phyloP scores from a whole-genome alignment of 2,113 vertebrate species.

The Heptranchias perlo region DNA sequence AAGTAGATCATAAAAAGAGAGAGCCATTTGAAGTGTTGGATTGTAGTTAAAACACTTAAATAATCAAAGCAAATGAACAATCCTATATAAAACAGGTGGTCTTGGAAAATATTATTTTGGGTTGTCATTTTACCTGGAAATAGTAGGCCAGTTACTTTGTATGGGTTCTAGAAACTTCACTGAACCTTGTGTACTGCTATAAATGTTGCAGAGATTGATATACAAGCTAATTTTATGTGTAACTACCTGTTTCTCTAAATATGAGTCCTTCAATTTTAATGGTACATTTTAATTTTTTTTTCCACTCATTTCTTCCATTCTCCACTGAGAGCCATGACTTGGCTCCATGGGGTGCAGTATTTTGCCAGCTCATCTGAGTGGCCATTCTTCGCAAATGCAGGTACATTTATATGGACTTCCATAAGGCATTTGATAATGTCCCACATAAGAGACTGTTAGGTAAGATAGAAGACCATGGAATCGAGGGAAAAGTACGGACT shows the following conservation, averaged over 20 bases:
- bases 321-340: neutral
- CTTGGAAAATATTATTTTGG: neutral
- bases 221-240: neutral
- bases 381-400: neutral
- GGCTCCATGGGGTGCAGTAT: neutral
- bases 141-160: neutral
- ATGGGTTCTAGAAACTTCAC: neutral
- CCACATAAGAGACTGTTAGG: no score
- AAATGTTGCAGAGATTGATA: neutral
- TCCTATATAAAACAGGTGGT: neutral
- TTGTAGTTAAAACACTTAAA: neutral
- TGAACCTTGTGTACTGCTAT: neutral
- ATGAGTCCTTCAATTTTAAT: neutral
- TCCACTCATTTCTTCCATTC: neutral
- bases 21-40: neutral
- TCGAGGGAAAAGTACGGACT: no score
- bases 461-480: no score
- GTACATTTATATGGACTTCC: no score
- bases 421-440: no score
- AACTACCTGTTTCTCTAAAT: neutral
- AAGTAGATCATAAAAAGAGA: neutral
- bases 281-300: neutral
- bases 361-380: neutral
- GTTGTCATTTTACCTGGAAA: neutral
- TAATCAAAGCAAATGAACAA: neutral